These are phyloP conservation scores for Sebastiscus tertius DNA, from an alignment of 2,797 vertebrate genomes.

Conservation along the genomic window DNA sequence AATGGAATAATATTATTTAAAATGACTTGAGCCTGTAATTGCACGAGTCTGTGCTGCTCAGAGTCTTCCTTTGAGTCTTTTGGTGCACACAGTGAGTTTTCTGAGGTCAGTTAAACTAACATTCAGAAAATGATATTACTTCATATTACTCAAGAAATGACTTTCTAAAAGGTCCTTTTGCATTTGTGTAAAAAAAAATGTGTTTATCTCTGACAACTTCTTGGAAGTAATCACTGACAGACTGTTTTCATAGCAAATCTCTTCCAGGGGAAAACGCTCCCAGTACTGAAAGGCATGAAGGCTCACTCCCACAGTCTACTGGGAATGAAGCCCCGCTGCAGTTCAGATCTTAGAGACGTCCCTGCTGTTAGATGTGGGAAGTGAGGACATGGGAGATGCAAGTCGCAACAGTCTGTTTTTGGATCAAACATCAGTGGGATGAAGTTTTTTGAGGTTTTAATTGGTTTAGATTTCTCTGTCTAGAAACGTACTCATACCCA, in stretches of 20 bases:
- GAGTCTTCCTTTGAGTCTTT: neutral
- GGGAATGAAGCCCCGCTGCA: conserved; percentile 16
- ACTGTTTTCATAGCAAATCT: conserved; percentile 31
- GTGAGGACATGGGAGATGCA: neutral
- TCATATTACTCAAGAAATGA: neutral
- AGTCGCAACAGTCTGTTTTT: conserved; percentile 19
- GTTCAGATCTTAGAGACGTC: neutral
- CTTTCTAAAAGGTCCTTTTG: conserved; percentile 7
- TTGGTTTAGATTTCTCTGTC: conserved; percentile 34
- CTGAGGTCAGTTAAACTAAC: conserved; percentile 27
- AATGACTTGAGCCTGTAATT: conserved; percentile 16
- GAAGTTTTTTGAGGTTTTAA: conserved; percentile 26
- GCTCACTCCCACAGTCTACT: conserved; percentile 24
- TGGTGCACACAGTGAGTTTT: neutral
- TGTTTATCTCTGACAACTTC: conserved; percentile 44
- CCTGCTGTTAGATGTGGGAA: conserved; percentile 19
- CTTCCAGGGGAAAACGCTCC: conserved; percentile 18
- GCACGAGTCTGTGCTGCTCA: neutral
- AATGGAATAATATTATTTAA: conserved; percentile 15
- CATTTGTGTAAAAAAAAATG: conserved; percentile 18
- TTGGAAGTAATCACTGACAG: conserved; percentile 32
- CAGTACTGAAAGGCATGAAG: conserved; percentile 6
- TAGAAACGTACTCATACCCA: conserved; percentile 30
- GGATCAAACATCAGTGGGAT: conserved; percentile 34
- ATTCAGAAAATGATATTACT: conserved; percentile 15